A percentile compares a stretch with the other conserved stretches of the same genome.
phyloP scores from a whole-genome alignment of 2,797 vertebrate species.

The Diplodus sargus region DNA sequence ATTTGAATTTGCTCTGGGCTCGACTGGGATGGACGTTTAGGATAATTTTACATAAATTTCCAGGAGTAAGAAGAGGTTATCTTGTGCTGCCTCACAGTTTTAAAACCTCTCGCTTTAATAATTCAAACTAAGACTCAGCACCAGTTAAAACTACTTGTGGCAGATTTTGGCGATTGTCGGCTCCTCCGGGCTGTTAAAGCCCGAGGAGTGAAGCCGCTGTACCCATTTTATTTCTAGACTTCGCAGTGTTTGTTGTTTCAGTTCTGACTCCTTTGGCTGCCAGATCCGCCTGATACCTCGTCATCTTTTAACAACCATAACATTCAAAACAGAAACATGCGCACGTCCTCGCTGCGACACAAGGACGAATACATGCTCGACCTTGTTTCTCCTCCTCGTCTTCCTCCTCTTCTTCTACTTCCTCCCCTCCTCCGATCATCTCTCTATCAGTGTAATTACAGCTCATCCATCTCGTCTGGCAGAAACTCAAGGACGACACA shows the following conservation, averaged over 20 bases:
- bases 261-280: not conserved
- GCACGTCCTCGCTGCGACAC: slow-evolving; percentile 27
- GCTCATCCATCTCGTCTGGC: slow-evolving; percentile 79
- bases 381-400: slow-evolving; percentile 67
- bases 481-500: slow-evolving; percentile 69
- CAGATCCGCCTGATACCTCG: slow-evolving; percentile 18
- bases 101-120: too few relatives aligned
- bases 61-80: too few relatives aligned
- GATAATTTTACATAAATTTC: too few relatives aligned
- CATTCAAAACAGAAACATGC: slow-evolving; percentile 50
- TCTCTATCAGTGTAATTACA: slow-evolving; percentile 79
- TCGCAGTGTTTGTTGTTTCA: slow-evolving; percentile 13
- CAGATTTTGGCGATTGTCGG: too few relatives aligned
- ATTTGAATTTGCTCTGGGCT: too few relatives aligned
- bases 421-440: slow-evolving; percentile 67
- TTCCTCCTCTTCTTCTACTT: slow-evolving; percentile 24
- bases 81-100: too few relatives aligned
- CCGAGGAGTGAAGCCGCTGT: not conserved
- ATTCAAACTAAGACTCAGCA: too few relatives aligned
- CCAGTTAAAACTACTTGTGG: too few relatives aligned
- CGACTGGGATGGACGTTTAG: too few relatives aligned
- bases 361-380: slow-evolving; percentile 66
- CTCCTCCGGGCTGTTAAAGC: not conserved
- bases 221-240: not conserved
- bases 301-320: slow-evolving; percentile 33